Percentiles rank a stretch among this genome's conserved stretches.
Conservation (phyloP, 2,113 vertebrate species). For the Petaurus breviceps region DNA sequence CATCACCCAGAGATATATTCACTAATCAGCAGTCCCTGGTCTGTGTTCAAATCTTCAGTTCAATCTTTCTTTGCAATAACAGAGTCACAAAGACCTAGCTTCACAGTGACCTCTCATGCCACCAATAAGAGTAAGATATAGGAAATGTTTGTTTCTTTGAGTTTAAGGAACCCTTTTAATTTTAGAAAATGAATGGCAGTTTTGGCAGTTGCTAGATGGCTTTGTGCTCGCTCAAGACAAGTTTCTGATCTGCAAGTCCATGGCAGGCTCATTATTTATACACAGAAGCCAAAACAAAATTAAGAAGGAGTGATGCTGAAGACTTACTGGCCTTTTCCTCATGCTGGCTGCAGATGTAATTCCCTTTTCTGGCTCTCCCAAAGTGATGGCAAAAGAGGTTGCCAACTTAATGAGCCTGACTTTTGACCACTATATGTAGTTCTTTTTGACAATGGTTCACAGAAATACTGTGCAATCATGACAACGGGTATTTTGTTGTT, state of each 20-base stretch:
- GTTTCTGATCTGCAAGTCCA: background rate
- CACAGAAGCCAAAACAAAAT: background rate
- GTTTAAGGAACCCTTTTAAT: background rate
- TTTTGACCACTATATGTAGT: slow-evolving; percentile 17
- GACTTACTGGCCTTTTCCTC: slow-evolving; percentile 16
- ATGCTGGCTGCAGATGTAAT: background rate
- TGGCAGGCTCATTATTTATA: background rate
- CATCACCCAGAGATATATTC: background rate
- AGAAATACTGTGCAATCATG: slow-evolving; percentile 42
- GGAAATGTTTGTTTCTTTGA: background rate
- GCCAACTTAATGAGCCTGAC: slow-evolving; percentile 18
- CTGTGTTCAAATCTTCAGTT: background rate
- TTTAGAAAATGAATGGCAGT: background rate
- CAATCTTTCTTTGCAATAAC: background rate
- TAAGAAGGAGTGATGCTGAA: background rate
- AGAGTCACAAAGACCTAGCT: background rate
- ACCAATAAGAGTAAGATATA: too few relatives aligned
- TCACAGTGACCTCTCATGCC: background rate
- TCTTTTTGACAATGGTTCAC: slow-evolving; percentile 55
- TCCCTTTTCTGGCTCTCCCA: slow-evolving; percentile 42
- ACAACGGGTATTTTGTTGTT: background rate
- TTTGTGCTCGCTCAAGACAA: background rate
- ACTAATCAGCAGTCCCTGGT: background rate
- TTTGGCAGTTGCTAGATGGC: background rate
- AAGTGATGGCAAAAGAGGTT: slow-evolving; percentile 23